Evolutionary conservation across 2,888 invertebrate species (phyloP).

Genomic region (Mongoloraphidia duomilia): DNA sequence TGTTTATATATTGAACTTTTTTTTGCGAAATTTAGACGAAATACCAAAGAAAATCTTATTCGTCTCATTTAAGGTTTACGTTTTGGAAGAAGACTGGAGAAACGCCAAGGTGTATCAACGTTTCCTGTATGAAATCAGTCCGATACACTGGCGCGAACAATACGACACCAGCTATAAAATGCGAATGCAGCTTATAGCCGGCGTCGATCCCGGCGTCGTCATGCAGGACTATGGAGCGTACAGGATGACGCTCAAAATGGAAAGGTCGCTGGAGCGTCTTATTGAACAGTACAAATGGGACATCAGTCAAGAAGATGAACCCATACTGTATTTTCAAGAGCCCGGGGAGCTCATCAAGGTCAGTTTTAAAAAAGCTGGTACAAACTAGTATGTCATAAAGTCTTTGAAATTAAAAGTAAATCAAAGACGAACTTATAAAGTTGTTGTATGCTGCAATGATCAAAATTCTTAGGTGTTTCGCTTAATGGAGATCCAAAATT

Average conservation of each 20-base stretch:
- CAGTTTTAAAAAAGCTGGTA: too few species aligned
- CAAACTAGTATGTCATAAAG: too few species aligned
- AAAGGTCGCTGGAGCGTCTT: conserved; percentile 22
- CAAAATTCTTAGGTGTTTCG: conserved; percentile 31
- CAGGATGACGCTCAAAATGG: too few species aligned
- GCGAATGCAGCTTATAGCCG: conserved; percentile 14
- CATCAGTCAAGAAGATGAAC: conserved; percentile 28
- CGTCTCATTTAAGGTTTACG: conserved; percentile 27
- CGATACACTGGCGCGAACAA: conserved; percentile 40
- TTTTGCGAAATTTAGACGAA: too few species aligned
- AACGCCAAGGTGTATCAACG: conserved; percentile 49
- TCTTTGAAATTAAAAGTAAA: too few species aligned
- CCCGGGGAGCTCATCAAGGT: conserved; percentile 36
- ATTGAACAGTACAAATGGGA: conserved; percentile 36
- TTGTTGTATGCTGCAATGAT: too few species aligned
- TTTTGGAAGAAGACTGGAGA: conserved; percentile 46
- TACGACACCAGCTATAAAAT: conserved; percentile 25
- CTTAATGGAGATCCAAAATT: conserved; percentile 45
- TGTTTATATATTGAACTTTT: too few species aligned
- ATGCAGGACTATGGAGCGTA: too few species aligned
- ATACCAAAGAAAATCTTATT: too few species aligned
- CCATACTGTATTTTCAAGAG: conserved; percentile 40
- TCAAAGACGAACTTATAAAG: too few species aligned
- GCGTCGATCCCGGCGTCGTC: too few species aligned
- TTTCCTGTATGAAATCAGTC: conserved; percentile 52